Evolutionary conservation across 2,888 invertebrate genomes (phyloP).

Genomic region (Drosophila robusta): DNA sequence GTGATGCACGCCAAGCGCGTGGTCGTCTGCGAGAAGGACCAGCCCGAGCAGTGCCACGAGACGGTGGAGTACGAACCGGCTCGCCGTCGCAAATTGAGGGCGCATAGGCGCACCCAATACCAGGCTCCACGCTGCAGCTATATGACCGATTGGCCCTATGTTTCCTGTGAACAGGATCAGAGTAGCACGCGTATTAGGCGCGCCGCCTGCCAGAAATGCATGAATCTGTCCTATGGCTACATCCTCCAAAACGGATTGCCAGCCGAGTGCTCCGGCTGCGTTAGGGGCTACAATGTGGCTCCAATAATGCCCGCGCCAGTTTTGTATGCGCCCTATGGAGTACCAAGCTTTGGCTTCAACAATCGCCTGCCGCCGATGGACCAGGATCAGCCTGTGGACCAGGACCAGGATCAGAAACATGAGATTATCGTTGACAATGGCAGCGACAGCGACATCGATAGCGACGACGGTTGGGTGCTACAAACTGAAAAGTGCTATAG

Average conservation of each 20-base stretch:
- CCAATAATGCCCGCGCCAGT: conserved; percentile 45
- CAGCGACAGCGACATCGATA: background rate
- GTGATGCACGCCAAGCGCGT: conserved; percentile 76
- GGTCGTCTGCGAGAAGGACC: conserved; percentile 57
- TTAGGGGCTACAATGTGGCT: conserved; percentile 14
- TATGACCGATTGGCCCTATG: conserved; percentile 68
- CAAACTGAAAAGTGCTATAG: conserved; percentile 61
- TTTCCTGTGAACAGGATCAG: conserved; percentile 34
- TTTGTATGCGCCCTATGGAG: conserved; percentile 13
- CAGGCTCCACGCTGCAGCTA: conserved; percentile 30
- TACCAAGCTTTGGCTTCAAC: conserved; percentile 32
- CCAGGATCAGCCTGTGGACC: background rate
- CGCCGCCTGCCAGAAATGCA: conserved; percentile 56
- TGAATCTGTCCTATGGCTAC: conserved; percentile 56
- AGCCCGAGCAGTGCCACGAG: conserved; percentile 61
- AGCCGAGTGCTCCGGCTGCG: conserved; percentile 55
- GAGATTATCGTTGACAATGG: too few species aligned
- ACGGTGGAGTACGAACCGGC: conserved; percentile 73
- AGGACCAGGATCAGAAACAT: background rate
- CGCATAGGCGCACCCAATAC: background rate
- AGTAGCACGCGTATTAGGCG: conserved; percentile 17
- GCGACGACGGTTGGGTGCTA: conserved; percentile 30
- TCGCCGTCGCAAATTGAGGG: conserved; percentile 24
- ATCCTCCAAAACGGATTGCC: conserved; percentile 67
- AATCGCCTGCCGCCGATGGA: background rate